A percentile compares a stretch with the other conserved stretches of the same genome.
phyloP scores from a whole-genome alignment of 2,888 invertebrate genomes.

The Psococerastis gibbosa region DNA sequence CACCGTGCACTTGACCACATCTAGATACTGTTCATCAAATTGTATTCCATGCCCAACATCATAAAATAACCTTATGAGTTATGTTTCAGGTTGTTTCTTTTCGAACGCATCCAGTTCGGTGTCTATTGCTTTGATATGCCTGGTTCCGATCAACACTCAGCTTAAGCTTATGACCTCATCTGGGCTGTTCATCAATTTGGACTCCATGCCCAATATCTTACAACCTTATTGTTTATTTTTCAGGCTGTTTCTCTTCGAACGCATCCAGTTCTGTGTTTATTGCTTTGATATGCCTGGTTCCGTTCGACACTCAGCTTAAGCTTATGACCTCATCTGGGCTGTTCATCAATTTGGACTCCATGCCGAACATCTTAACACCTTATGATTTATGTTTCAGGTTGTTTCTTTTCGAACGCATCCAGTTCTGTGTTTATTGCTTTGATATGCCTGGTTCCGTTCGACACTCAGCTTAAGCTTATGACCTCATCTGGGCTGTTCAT shows the following conservation, averaged over 20 bases:
- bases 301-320: no score
- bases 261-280: no score
- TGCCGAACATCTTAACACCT: not conserved
- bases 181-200: slow-evolving; percentile 63
- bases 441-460: slow-evolving; percentile 69
- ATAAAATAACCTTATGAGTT: no score
- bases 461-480: slow-evolving; percentile 71
- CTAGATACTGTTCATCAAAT: no score
- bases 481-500: slow-evolving; percentile 72
- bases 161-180: slow-evolving; percentile 74
- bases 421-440: slow-evolving; percentile 61
- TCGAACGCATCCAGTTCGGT: slow-evolving; percentile 67
- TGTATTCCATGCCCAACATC: no score
- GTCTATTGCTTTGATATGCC: slow-evolving; percentile 59
- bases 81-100: slow-evolving; percentile 61
- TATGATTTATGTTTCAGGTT: slow-evolving; percentile 32
- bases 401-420: slow-evolving; percentile 69
- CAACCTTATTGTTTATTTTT: no score
- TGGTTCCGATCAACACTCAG: slow-evolving; percentile 76
- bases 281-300: no score
- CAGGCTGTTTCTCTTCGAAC: no score
- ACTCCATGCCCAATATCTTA: slow-evolving; percentile 55
- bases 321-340: no score
- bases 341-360: no score
- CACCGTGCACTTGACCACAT: no score